Percentiles rank a stretch among this genome's conserved stretches.
Evolutionary conservation across 2,797 vertebrate species (phyloP).

Genomic region (Masticophis lateralis): DNA sequence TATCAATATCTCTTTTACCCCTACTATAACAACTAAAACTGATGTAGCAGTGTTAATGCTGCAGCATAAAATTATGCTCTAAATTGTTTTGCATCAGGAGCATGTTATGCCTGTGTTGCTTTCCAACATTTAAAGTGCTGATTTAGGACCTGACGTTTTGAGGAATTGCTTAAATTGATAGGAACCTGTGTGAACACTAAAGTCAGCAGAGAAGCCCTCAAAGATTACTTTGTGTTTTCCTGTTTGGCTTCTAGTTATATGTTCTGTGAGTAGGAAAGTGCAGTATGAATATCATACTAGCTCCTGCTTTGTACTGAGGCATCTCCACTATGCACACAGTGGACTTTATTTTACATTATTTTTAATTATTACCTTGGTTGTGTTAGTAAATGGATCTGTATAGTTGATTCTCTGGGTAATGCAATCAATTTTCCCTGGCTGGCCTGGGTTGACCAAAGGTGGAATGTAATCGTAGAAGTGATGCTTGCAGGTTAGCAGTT

Average conservation of each 20-base stretch:
- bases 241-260: background rate
- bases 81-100: background rate
- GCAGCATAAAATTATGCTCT: background rate
- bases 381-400: slow-evolving; percentile 82
- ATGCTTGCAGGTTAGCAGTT: slow-evolving; percentile 87
- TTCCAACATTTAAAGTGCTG: background rate
- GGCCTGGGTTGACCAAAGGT: slow-evolving; percentile 78
- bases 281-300: background rate
- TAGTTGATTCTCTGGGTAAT: slow-evolving; percentile 80
- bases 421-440: slow-evolving; percentile 78
- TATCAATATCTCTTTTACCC: too few relatives aligned
- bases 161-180: background rate
- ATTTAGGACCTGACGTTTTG: background rate
- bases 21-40: background rate
- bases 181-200: background rate
- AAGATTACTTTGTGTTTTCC: background rate
- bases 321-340: background rate
- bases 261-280: background rate
- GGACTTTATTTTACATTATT: background rate
- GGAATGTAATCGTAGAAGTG: slow-evolving; percentile 87
- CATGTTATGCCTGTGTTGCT: background rate
- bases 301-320: accelerated
- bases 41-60: background rate
- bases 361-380: slow-evolving; percentile 78
- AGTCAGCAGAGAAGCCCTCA: background rate